Evolutionary conservation across 2,113 vertebrate genomes (phyloP), one percentile per base, ranked within the genome.

Genomic region (Callaeas wilsoni): DNA sequence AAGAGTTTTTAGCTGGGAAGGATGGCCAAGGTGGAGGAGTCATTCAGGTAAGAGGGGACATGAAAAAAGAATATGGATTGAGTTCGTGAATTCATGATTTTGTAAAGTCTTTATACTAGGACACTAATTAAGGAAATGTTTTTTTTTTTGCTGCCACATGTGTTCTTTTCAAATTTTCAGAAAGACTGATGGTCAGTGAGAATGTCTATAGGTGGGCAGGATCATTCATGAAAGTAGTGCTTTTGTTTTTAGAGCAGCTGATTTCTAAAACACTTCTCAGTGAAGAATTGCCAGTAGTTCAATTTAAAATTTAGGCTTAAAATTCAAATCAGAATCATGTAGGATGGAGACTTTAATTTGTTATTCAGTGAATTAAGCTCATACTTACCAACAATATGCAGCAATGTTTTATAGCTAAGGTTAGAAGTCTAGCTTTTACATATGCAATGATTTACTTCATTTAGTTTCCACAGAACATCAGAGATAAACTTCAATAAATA

Each of bases 1-100:
- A 98, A n/a, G 96, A 97, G 4, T 99, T 99, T 96, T 90, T 99
- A 93, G 98, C 99, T 15, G 99, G 97, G 27, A 98, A 96, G 7
- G 57, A 93, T 4, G 98, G 99, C 13, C 95, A 96, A 60, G 99
- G 99, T 27, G 99, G 99, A 53, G 99, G 99, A 13, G 99, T 99
- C 87, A 99, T 99, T 96, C 99, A 99, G 99, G 99, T 99, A 97
- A 97, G 78, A 78, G 15, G 4, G 5, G 33, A 65, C 2, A 13
- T 60, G 41, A 16, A 64, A 60, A 82, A 60, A 76, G 15, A 67
- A 46, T 20, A 29, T 0, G 1, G 26, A 29, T 13, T 73, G 8
- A 77, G 9, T 68, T 33, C 2, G 3, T 63, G 64, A 44, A 39
- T 27, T 59, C 3, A 22, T 33, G 39, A 37, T 67, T 90, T 86